Evolutionary conservation across 2,113 vertebrate species (phyloP).

Genomic region (Callorhinus ursinus): DNA sequence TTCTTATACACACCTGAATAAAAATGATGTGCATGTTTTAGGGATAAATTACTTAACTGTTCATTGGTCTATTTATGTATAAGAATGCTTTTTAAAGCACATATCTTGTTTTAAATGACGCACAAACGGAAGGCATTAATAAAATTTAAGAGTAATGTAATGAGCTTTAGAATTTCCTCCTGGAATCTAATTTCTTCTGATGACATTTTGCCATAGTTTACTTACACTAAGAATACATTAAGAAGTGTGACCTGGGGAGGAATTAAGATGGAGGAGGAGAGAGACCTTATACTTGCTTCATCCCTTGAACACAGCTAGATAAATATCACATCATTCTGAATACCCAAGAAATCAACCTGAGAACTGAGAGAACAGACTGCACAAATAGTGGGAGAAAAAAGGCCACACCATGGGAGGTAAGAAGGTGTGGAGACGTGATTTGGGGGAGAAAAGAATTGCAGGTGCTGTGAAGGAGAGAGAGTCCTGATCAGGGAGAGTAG

Average conservation of each 20-base stretch:
- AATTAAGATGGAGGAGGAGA: background rate
- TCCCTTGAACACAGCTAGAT: background rate
- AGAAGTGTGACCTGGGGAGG: background rate
- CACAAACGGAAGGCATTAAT: constrained; percentile 71
- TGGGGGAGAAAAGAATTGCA: background rate
- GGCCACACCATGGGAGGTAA: background rate
- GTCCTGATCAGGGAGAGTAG: background rate
- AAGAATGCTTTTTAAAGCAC: constrained; percentile 69
- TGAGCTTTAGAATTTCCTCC: constrained; percentile 54
- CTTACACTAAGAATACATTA: constrained; percentile 25
- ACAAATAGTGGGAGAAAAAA: background rate
- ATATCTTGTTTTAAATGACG: constrained; percentile 65
- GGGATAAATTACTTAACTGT: constrained; percentile 42
- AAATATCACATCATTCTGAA: background rate
- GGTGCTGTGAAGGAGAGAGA: background rate
- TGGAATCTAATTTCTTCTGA: background rate
- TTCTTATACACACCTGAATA: constrained; percentile 65
- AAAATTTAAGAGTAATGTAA: constrained; percentile 65
- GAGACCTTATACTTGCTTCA: background rate
- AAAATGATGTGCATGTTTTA: constrained; percentile 74
- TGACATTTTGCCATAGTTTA: constrained; percentile 10
- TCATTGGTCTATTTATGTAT: constrained; percentile 68
- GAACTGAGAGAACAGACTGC: background rate
- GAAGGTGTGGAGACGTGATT: background rate
- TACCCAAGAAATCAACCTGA: background rate